Evolutionary conservation across 2,888 invertebrate genomes (phyloP), one percentile per base, ranked within the genome.

Genomic region (Watsonalla binaria): DNA sequence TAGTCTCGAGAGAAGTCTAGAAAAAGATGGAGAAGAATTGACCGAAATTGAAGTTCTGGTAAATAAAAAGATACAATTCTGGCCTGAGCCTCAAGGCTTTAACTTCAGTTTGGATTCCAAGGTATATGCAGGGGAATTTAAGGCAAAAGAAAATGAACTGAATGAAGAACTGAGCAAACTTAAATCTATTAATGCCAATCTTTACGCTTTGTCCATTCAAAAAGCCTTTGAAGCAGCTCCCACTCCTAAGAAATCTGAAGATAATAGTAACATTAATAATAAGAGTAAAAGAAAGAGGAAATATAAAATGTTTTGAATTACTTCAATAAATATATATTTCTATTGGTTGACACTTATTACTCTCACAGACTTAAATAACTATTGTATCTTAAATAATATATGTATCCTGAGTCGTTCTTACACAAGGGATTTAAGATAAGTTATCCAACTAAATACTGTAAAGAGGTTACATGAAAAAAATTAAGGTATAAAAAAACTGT

Each of bases 1-100:
- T 53, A 92, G 91, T 56, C 85, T 96, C 53, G 93, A 95, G 64
- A 92, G 94, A 58, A 92, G 92, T 65, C 82, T 93, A 11, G 94
- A 94, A 63, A 88, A 84, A 49, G 89, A 90, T 62, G 78, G 74
- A 8, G 91, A 92, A 49, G 81, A 87, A 51, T 54, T 82, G 0
- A 72, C 69, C 76, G 93, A 76, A 84, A 88, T 82, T 61, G 90
- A 90, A 69, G 68, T 91, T 9, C 59, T 86, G 33, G 69, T 79
- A 0, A 83, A 82, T 52, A 82, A 78, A 49, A 85, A 87, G 58
- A 78, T 79, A 9, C 74, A 82, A 53, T 86, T 92, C 56, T 92
- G 92, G 86, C 82, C 83, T 2, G 63, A 76, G 47, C 51, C 49
- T 39, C 60, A 54, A 62, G 68, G 64, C 33, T 46, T 59, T 53